Conservation (phyloP, 2,888 invertebrate genomes). For the Peribatodes rhomboidaria region DNA sequence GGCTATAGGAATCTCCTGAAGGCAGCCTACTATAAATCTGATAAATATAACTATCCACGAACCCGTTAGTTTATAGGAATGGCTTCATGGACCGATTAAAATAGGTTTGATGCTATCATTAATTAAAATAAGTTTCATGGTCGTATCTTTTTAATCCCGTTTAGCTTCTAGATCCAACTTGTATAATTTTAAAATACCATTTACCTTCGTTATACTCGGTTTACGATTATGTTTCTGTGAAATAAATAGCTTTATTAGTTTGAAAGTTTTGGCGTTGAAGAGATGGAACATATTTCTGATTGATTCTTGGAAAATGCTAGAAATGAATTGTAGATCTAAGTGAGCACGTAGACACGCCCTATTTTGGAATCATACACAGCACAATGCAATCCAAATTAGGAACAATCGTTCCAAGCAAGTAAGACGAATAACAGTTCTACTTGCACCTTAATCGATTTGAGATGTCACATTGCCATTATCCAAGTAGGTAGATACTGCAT, state of each 20-base stretch:
- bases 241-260: too few relatives aligned
- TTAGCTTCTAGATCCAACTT: constrained; percentile 11
- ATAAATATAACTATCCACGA: not conserved
- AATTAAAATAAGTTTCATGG: constrained; percentile 16
- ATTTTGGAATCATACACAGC: not conserved
- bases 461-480: not conserved
- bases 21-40: not conserved
- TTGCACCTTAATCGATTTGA: constrained; percentile 21
- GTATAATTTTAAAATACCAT: constrained; percentile 7
- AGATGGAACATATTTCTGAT: too few relatives aligned
- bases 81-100: constrained; percentile 9
- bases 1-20: constrained; percentile 7
- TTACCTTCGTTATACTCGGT: not conserved
- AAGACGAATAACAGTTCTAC: constrained; percentile 5
- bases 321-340: not conserved
- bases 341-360: too few relatives aligned
- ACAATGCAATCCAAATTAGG: constrained; percentile 4
- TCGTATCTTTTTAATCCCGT: constrained; percentile 14
- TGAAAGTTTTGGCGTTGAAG: too few relatives aligned
- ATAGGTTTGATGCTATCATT: constrained; percentile 7
- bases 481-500: constrained; percentile 5
- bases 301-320: not conserved
- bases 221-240: constrained; percentile 1
- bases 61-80: constrained; percentile 16
- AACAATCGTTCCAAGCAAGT: constrained; percentile 14